A percentile compares a stretch with the other conserved stretches of the same genome.
These are phyloP conservation scores for Deilephila elpenor DNA, from an alignment of 2,888 invertebrate genomes.

Conservation along the genomic window DNA sequence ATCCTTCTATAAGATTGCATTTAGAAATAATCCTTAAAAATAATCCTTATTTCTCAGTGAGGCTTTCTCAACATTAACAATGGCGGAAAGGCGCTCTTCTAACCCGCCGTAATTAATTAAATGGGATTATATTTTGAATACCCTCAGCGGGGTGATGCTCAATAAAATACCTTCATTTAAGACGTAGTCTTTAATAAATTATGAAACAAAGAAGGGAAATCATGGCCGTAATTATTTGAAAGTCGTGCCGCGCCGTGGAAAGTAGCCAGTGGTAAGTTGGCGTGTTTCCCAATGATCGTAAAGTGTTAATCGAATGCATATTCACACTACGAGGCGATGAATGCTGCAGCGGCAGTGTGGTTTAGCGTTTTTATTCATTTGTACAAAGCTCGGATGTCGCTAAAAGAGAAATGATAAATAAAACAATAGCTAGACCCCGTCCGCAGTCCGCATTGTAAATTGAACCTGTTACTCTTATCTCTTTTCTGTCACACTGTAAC, in stretches of 20 bases:
- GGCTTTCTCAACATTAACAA: slow-evolving; percentile 37
- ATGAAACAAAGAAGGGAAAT: slow-evolving; percentile 17
- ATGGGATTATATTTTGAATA: slow-evolving; percentile 47
- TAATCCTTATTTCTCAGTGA: background rate
- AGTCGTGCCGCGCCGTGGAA: slow-evolving; percentile 3
- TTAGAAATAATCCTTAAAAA: too few species aligned
- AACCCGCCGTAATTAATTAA: slow-evolving; percentile 51
- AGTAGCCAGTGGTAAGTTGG: slow-evolving; percentile 43
- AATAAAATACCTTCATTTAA: slow-evolving; percentile 49
- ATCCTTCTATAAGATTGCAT: slow-evolving; percentile 21
- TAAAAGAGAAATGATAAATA: slow-evolving; percentile 35
- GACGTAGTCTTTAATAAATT: slow-evolving; percentile 39
- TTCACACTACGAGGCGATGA: slow-evolving; percentile 36
- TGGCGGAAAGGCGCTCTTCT: slow-evolving; percentile 37
- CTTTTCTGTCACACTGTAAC: slow-evolving; percentile 34
- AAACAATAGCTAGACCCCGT: slow-evolving; percentile 34
- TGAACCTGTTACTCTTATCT: slow-evolving; percentile 33
- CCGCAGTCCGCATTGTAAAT: slow-evolving; percentile 33
- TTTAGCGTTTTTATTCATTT: slow-evolving; percentile 34
- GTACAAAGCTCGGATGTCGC: slow-evolving; percentile 23
- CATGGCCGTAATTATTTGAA: slow-evolving; percentile 5
- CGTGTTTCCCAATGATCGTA: slow-evolving; percentile 41
- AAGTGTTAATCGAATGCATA: slow-evolving; percentile 43
- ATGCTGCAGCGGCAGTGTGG: slow-evolving; percentile 32
- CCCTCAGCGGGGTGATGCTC: slow-evolving; percentile 43